These are phyloP conservation scores for Drosophila guanche DNA, from an alignment of 1,140 invertebrate genomes.

Conservation along the genomic window DNA sequence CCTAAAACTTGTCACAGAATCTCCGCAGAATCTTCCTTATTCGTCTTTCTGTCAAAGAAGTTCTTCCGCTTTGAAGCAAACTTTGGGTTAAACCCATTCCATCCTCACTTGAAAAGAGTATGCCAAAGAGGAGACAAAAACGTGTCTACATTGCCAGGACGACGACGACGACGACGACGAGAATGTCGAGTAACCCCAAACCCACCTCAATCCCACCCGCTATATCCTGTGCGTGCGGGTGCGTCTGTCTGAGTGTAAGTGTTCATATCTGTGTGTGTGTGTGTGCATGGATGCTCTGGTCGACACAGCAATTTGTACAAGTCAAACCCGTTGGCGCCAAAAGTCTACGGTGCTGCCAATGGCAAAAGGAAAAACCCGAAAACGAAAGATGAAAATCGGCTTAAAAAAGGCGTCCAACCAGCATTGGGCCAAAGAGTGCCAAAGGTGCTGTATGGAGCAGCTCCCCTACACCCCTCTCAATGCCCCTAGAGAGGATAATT, in stretches of 20 bases:
- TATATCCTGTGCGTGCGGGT: conserved; percentile 66
- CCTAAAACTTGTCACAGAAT: too few species aligned
- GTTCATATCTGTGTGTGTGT: conserved; percentile 17
- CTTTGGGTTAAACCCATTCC: too few species aligned
- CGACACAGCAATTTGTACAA: conserved; percentile 81
- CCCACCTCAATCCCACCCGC: conserved; percentile 4
- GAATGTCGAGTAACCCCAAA: conserved; percentile 34
- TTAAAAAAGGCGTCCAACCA: conserved; percentile 57
- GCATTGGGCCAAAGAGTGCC: conserved; percentile 60
- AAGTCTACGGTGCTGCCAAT: conserved; percentile 73
- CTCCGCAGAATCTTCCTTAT: too few species aligned
- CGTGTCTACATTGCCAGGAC: conserved; percentile 51
- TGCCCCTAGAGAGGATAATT: conserved; percentile 61
- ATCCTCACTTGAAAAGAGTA: conserved; percentile 6
- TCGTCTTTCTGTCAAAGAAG: too few species aligned
- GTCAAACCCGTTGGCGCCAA: conserved; percentile 78
- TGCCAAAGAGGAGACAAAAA: conserved; percentile 23
- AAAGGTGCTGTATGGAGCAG: conserved; percentile 63
- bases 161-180: conserved; percentile 26
- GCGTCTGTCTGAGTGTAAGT: conserved; percentile 42
- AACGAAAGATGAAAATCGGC: conserved; percentile 76
- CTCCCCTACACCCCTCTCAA: not conserved
- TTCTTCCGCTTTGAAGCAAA: not conserved
- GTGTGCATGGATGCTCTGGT: conserved; percentile 35
- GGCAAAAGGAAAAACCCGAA: conserved; percentile 62